Evolutionary conservation across 2,113 vertebrate genomes (phyloP), one percentile per base, ranked within the genome.

Genomic region (Theristicus caerulescens): DNA sequence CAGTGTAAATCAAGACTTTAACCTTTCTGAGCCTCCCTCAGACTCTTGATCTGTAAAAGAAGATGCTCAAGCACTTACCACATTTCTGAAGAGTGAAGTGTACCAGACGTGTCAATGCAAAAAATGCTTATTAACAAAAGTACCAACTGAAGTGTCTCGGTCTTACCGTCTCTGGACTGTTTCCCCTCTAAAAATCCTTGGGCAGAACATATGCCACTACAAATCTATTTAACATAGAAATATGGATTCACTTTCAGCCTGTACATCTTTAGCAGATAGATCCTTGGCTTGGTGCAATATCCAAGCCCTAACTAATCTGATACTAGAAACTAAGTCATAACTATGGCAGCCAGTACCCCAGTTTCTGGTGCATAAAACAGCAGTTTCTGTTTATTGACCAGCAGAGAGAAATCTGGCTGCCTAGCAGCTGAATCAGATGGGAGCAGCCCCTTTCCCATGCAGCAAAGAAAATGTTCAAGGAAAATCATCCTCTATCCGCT

Each of bases 1-100:
- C 54, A 32, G 77, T 21, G 25, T 94, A 91, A 91, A 96, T 94
- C 88, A 94, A 91, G 86, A 74, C 91, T 92, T 88, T 66, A 87
- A 95, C 73, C 91, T 94, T 94, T 65, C 85, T 44, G 18, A 93
- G 80, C 71, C 76, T 78, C 51, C 40, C 55, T 81, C 51, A 77
- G 46, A 55, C 17, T 88, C 80, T 11, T 86, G 67, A 90, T 83
- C 72, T 86, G 58, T 76, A 72, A 92, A 92, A 89, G 40, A 66
- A 72, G 51, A 92, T 79, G 54, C 57, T 94, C 83, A 91, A 86
- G 59, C 61, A 74, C 46, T 73, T 78, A 52, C 3, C 22, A 58
- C 65, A 64, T 71, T 93, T 95, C 64, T 71, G 57, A 95, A 84
- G 86, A 81, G 55, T 59, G 61, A 88, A 93, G 72, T 38, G 77